These are phyloP conservation scores for Sylvietta virens DNA, from an alignment of 2,113 vertebrate genomes.

Conservation along the genomic window DNA sequence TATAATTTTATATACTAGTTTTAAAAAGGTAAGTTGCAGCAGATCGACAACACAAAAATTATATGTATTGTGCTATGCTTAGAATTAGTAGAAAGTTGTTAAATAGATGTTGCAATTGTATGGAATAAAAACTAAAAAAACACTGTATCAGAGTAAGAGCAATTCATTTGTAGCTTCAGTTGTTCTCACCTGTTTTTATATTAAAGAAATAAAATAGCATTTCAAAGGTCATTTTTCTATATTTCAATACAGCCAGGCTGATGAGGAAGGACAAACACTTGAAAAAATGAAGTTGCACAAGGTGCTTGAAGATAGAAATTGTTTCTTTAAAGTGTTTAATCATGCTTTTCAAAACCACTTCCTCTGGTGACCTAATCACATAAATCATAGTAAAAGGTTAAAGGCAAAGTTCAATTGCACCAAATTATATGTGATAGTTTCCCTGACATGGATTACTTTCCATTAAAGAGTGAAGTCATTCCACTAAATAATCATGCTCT, in stretches of 20 bases:
- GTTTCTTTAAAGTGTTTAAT: constrained; percentile 70
- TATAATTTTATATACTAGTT: neutral
- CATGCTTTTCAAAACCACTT: constrained; percentile 67
- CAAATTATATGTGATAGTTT: constrained; percentile 54
- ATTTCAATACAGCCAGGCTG: constrained; percentile 15
- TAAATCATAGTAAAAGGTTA: constrained; percentile 74
- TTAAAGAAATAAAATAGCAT: neutral
- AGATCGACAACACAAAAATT: neutral
- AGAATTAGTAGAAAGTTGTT: neutral
- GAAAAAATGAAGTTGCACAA: constrained; percentile 14
- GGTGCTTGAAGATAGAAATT: constrained; percentile 66
- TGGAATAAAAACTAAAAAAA: neutral
- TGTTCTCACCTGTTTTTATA: neutral
- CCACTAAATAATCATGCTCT: neutral
- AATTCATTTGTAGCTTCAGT: neutral
- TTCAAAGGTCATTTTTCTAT: constrained; percentile 43
- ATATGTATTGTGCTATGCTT: neutral
- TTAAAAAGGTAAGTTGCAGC: neutral
- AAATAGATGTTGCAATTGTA: neutral
- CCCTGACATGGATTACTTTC: constrained; percentile 59
- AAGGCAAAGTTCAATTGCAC: constrained; percentile 67
- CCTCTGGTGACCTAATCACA: constrained; percentile 70
- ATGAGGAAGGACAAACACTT: constrained; percentile 69
- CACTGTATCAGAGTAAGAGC: neutral
- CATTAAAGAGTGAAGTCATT: constrained; percentile 50